Percentiles rank a stretch among this genome's conserved stretches.
phyloP scores from a whole-genome alignment of 2,888 invertebrate species.

The Craniophora ligustri region DNA sequence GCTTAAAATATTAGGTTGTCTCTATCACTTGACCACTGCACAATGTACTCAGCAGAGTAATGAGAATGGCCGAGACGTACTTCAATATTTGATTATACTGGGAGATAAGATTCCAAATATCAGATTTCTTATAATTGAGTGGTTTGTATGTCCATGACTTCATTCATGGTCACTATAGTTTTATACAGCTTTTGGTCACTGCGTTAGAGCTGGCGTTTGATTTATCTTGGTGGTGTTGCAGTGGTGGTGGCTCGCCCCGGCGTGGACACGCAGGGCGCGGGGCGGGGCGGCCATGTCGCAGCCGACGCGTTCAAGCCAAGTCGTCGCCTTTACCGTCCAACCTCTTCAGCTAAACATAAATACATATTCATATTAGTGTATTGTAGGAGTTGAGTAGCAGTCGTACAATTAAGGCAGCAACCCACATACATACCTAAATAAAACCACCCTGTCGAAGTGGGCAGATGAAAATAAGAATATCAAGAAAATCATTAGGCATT shows the following conservation, averaged over 20 bases:
- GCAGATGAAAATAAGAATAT: slow-evolving; percentile 32
- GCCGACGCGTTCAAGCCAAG: slow-evolving; percentile 73
- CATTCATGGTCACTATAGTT: slow-evolving; percentile 24
- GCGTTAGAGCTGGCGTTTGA: slow-evolving; percentile 40
- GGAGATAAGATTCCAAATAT: slow-evolving; percentile 31
- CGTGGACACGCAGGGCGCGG: slow-evolving; percentile 27
- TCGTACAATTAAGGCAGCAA: neutral
- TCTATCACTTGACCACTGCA: slow-evolving; percentile 42
- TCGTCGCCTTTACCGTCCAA: slow-evolving; percentile 83
- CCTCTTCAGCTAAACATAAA: slow-evolving; percentile 78
- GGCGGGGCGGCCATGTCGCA: slow-evolving; percentile 39
- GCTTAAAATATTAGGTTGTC: slow-evolving; percentile 31
- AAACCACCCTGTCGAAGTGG: slow-evolving; percentile 44
- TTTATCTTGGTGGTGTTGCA: slow-evolving; percentile 24
- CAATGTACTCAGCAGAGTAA: slow-evolving; percentile 48
- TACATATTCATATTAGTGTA: slow-evolving; percentile 4
- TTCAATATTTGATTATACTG: slow-evolving; percentile 1
- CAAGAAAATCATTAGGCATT: slow-evolving; percentile 35
- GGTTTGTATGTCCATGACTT: slow-evolving; percentile 25
- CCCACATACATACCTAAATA: slow-evolving; percentile 39
- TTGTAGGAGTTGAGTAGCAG: neutral
- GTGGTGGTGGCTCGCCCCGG: slow-evolving; percentile 5
- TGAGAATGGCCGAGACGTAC: slow-evolving; percentile 41
- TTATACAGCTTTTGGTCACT: slow-evolving; percentile 16
- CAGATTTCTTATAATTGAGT: slow-evolving; percentile 14